Evolutionary conservation across 2,888 invertebrate species (phyloP).

Genomic region (Drosophila mimica): DNA sequence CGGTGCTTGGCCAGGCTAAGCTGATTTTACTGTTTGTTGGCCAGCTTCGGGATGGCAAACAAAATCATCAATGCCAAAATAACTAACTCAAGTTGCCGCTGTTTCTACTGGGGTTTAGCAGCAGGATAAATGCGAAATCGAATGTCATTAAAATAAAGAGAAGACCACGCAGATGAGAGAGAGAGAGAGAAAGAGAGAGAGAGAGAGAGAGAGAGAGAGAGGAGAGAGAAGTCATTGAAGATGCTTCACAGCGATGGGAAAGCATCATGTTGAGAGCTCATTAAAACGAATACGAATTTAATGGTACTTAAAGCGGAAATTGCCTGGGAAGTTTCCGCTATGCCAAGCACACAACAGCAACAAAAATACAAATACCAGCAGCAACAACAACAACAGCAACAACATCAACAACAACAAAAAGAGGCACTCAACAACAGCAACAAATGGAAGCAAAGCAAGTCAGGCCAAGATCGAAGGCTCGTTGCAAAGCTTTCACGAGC

Average conservation of each 20-base stretch:
- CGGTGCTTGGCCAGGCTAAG: slow-evolving; percentile 28
- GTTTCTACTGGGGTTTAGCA: slow-evolving; percentile 28
- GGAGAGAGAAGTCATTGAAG: slow-evolving; percentile 32
- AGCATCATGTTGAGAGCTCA: slow-evolving; percentile 80
- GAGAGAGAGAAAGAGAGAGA: background rate
- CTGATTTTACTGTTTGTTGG: slow-evolving; percentile 71
- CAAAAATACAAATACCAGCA: slow-evolving; percentile 16
- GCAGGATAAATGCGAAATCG: slow-evolving; percentile 67
- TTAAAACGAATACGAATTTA: slow-evolving; percentile 81
- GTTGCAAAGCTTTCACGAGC: slow-evolving; percentile 74
- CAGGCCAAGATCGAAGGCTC: slow-evolving; percentile 67
- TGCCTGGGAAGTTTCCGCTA: slow-evolving; percentile 79
- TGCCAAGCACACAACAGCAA: slow-evolving; percentile 56
- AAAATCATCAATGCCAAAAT: slow-evolving; percentile 43
- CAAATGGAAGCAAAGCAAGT: slow-evolving; percentile 36
- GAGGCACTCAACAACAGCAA: slow-evolving; percentile 19
- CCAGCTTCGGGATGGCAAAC: slow-evolving; percentile 31
- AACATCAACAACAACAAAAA: slow-evolving; percentile 11
- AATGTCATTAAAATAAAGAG: slow-evolving; percentile 76
- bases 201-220: background rate
- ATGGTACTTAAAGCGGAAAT: slow-evolving; percentile 81
- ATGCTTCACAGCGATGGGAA: slow-evolving; percentile 28
- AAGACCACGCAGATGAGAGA: slow-evolving; percentile 1
- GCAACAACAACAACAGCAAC: background rate
- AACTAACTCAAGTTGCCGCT: slow-evolving; percentile 29